These are phyloP conservation scores for Styela plicata DNA, from an alignment of 23 tunicate genomes.

Conservation along the genomic window DNA sequence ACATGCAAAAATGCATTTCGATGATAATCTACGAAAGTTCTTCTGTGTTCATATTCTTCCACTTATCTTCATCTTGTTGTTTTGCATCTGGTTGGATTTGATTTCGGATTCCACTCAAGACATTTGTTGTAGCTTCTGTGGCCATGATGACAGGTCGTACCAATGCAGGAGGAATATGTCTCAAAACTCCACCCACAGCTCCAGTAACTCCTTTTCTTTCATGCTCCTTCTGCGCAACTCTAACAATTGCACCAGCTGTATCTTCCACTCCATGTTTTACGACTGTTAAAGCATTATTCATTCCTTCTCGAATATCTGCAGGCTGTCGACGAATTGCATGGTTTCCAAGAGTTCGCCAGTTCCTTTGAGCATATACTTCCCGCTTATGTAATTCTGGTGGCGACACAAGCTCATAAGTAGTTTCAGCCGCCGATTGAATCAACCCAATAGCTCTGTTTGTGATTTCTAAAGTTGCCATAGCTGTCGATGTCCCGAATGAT, in stretches of 20 bases:
- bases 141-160: slow-evolving; percentile 86
- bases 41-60: slow-evolving; percentile 26
- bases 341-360: slow-evolving; percentile 58
- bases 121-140: slow-evolving; percentile 86
- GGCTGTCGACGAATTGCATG: slow-evolving; percentile 70
- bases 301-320: slow-evolving; percentile 79
- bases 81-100: slow-evolving; percentile 89
- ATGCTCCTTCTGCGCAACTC: slow-evolving; percentile 77
- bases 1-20: too few relatives aligned
- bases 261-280: slow-evolving; percentile 68
- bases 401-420: slow-evolving; percentile 74
- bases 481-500: slow-evolving; percentile 93
- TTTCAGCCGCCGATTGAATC: slow-evolving; percentile 86
- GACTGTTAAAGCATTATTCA: slow-evolving; percentile 72
- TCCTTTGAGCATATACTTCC: slow-evolving; percentile 9
- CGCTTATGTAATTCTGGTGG: slow-evolving; percentile 38
- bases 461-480: slow-evolving; percentile 88
- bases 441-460: slow-evolving; percentile 62
- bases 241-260: slow-evolving; percentile 56
- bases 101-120: slow-evolving; percentile 90
- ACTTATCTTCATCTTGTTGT: slow-evolving; percentile 80
- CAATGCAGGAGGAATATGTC: slow-evolving; percentile 80
- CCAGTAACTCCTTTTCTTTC: slow-evolving; percentile 81
- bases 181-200: slow-evolving; percentile 87
- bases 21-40: slow-evolving; percentile 2